These are phyloP conservation scores for Glaucomys volans DNA, from an alignment of 2,113 vertebrate genomes.

Conservation along the genomic window DNA sequence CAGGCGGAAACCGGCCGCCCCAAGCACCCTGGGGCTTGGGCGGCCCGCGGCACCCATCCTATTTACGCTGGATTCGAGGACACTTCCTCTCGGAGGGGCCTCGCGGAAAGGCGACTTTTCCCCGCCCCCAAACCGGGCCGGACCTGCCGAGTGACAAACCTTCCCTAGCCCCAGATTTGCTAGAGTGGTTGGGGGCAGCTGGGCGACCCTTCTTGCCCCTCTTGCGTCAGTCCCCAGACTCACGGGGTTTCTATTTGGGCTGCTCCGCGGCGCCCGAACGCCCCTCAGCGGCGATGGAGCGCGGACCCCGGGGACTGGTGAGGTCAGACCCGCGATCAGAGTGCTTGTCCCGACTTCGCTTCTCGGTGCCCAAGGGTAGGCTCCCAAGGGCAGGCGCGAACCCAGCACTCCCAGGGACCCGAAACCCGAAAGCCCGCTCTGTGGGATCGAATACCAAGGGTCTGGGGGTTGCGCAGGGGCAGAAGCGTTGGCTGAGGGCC, in stretches of 20 bases:
- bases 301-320: not conserved
- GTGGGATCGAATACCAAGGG: not conserved
- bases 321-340: not conserved
- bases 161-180: not conserved
- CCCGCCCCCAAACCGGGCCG: not conserved
- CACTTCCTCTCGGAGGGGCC: not conserved
- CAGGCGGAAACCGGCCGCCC: not conserved
- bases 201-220: not conserved
- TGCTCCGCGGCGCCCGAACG: conserved; percentile 59
- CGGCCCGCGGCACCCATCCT: not conserved
- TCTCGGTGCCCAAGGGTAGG: not conserved
- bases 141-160: not conserved
- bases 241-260: not conserved
- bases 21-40: not conserved
- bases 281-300: conserved; percentile 74
- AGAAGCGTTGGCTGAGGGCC: not conserved
- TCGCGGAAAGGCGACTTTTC: not conserved
- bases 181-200: not conserved
- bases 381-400: not conserved
- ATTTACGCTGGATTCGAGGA: not conserved
- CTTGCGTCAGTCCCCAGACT: not conserved
- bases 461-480: not conserved
- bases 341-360: not conserved
- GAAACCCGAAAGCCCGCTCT: not conserved
- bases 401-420: not conserved